phyloP scores from a whole-genome alignment of 2,113 vertebrate species.

The Etia nguti region DNA sequence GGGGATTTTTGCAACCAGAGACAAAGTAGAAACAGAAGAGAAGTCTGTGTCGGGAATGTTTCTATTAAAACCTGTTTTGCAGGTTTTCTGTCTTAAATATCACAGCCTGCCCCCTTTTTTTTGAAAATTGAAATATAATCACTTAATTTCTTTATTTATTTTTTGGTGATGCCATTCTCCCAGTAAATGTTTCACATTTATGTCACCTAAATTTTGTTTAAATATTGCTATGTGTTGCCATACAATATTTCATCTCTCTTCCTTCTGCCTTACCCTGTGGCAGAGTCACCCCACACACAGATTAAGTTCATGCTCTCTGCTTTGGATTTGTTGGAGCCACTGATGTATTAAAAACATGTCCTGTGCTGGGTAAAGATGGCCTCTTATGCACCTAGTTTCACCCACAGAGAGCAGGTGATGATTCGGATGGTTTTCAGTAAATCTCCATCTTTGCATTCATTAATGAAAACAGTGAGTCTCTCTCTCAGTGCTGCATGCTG shows the following conservation, averaged over 20 bases:
- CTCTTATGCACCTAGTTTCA: neutral
- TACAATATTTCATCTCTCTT: neutral
- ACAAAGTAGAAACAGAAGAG: neutral
- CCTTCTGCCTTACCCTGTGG: neutral
- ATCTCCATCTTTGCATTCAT: neutral
- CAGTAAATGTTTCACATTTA: neutral
- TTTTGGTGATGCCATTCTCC: neutral
- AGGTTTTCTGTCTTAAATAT: neutral
- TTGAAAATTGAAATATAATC: neutral
- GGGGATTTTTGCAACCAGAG: neutral
- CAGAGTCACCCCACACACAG: neutral
- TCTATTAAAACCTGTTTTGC: neutral
- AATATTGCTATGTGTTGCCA: fast-evolving
- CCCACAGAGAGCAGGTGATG: neutral
- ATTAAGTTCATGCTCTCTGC: neutral
- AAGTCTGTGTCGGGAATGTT: neutral
- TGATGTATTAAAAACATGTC: neutral
- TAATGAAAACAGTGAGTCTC: neutral
- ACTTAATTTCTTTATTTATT: fast-evolving
- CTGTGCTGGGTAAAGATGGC: neutral
- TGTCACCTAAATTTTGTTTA: neutral
- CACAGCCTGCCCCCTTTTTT: neutral
- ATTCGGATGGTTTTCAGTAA: neutral
- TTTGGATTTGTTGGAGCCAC: neutral
- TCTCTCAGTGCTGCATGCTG: neutral